These are phyloP conservation scores for Sesia apiformis DNA, from an alignment of 2,888 invertebrate species.

Conservation along the genomic window DNA sequence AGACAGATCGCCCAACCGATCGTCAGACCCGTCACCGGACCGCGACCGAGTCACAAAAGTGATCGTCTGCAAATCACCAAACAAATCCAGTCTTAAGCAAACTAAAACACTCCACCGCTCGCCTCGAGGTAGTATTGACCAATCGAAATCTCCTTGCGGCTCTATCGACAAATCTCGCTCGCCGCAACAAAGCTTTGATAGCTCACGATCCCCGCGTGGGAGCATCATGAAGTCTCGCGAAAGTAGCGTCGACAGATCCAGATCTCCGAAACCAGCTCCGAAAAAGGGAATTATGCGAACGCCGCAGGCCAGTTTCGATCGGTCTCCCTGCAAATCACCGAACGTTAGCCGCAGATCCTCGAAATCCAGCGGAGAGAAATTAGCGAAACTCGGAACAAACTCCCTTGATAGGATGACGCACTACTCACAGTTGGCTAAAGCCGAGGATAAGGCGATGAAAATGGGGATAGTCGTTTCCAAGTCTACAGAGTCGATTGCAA, in stretches of 20 bases:
- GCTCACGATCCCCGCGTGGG: conserved; percentile 59
- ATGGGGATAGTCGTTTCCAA: conserved; percentile 74
- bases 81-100: conserved; percentile 62
- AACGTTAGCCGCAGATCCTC: conserved; percentile 59
- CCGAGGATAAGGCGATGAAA: conserved; percentile 65
- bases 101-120: conserved; percentile 59
- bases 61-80: conserved; percentile 67
- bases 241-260: conserved; percentile 54
- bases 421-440: conserved; percentile 65
- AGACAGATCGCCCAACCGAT: conserved; percentile 56
- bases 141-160: conserved; percentile 66
- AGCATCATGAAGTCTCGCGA: conserved; percentile 68
- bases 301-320: conserved; percentile 65
- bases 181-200: conserved; percentile 74
- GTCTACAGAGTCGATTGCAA: conserved; percentile 69
- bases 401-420: conserved; percentile 65
- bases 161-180: conserved; percentile 74
- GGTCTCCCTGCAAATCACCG: conserved; percentile 63
- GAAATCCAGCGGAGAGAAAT: conserved; percentile 54
- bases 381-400: conserved; percentile 63
- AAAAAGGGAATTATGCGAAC: conserved; percentile 70
- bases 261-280: conserved; percentile 63
- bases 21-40: conserved; percentile 37
- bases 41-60: conserved; percentile 66
- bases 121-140: conserved; percentile 71